Evolutionary conservation across 1,140 invertebrate genomes (phyloP).

Genomic region (Marisa cornuarietis): DNA sequence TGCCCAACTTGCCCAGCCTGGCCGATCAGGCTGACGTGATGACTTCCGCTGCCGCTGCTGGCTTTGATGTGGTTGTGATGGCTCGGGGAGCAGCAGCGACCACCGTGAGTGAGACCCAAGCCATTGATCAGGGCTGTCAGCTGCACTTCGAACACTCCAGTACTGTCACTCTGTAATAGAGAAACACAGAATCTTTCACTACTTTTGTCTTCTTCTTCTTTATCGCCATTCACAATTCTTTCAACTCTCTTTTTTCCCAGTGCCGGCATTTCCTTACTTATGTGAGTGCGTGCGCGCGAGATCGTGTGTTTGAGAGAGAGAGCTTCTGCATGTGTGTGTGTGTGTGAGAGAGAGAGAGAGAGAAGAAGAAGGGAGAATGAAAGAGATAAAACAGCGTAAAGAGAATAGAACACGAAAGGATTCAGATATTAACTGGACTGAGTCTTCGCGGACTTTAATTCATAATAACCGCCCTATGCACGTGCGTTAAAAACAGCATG

Average conservation of each 20-base stretch:
- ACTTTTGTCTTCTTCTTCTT: too few species aligned
- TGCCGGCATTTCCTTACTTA: too few species aligned
- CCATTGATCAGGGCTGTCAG: constrained; percentile 37
- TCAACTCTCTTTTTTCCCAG: background rate
- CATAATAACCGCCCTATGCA: too few species aligned
- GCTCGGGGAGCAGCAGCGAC: constrained; percentile 32
- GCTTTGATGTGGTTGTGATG: constrained; percentile 9
- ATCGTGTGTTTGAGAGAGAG: background rate
- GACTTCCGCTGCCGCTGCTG: background rate
- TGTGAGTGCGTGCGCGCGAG: background rate
- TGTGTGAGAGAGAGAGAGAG: background rate
- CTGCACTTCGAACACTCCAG: constrained; percentile 41
- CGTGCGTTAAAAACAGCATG: too few species aligned
- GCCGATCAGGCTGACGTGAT: background rate
- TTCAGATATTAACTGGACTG: background rate
- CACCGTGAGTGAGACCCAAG: constrained; percentile 30
- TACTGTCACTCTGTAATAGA: constrained; percentile 28
- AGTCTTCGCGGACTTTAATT: too few species aligned
- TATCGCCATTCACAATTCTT: background rate
- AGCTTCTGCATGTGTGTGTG: background rate
- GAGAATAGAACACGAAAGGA: background rate
- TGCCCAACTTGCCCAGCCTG: too few species aligned
- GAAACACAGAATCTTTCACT: background rate
- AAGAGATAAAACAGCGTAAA: background rate
- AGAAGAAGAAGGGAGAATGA: background rate